Evolutionary conservation across 2,113 vertebrate species (phyloP).

Genomic region (Trogon surrucura): DNA sequence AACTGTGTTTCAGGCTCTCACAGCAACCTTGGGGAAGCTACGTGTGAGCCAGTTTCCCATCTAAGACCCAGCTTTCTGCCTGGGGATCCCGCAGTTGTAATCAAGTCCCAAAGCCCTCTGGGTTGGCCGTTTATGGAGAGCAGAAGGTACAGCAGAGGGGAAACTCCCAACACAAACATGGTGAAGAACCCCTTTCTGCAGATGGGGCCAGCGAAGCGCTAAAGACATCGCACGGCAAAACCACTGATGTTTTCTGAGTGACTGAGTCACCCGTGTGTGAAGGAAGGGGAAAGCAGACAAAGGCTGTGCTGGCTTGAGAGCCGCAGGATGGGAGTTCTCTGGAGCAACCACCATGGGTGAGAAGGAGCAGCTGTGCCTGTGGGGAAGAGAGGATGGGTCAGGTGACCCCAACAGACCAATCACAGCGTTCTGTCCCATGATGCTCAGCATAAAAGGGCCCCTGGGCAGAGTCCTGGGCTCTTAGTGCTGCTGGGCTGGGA

Average conservation of each 20-base stretch:
- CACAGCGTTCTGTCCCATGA: no score
- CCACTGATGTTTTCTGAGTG: background rate
- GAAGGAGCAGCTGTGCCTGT: no score
- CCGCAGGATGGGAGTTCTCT: no score
- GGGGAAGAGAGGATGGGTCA: no score
- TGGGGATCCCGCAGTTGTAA: background rate
- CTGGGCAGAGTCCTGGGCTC: no score
- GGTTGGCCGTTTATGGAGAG: background rate
- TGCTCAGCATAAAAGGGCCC: no score
- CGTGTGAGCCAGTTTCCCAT: background rate
- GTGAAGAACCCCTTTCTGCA: background rate
- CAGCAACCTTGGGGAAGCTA: background rate
- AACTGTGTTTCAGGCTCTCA: background rate
- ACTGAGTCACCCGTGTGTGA: background rate
- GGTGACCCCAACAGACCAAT: no score
- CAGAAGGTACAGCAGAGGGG: background rate
- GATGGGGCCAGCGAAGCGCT: background rate
- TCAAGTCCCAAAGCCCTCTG: background rate
- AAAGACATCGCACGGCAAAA: background rate
- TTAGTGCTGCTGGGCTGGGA: no score
- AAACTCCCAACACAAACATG: background rate
- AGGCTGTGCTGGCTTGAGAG: background rate
- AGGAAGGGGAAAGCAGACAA: background rate
- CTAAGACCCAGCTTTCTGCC: background rate
- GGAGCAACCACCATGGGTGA: no score